phyloP scores from a whole-genome alignment of 2,797 vertebrate genomes.

The Dallia pectoralis region DNA sequence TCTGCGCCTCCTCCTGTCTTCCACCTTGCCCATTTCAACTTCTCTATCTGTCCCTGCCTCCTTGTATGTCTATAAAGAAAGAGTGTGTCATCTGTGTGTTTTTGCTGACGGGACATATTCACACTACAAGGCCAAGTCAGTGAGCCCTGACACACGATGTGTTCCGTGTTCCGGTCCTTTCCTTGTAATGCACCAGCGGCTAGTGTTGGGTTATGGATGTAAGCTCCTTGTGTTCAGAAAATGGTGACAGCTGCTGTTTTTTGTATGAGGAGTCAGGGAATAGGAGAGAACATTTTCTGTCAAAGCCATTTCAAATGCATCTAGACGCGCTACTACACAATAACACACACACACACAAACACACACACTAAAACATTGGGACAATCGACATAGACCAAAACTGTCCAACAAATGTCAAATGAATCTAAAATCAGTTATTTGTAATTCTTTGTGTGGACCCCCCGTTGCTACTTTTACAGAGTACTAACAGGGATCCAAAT shows the following conservation, averaged over 20 bases:
- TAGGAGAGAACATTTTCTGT: no score
- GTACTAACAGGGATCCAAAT: not conserved
- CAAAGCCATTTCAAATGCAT: no score
- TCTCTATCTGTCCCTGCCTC: not conserved
- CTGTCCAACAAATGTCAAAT: no score
- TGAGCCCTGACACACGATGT: slow-evolving; percentile 36
- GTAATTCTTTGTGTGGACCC: no score
- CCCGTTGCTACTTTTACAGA: not conserved
- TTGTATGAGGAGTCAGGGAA: not conserved
- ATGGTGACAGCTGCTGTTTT: not conserved
- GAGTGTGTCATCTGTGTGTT: slow-evolving; percentile 48
- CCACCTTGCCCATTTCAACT: no score
- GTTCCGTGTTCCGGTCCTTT: slow-evolving; percentile 47
- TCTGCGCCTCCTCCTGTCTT: slow-evolving; percentile 10
- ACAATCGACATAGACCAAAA: no score
- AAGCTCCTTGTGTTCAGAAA: slow-evolving; percentile 7
- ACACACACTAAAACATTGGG: no score
- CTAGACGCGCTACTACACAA: no score
- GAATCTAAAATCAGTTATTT: no score
- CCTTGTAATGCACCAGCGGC: slow-evolving; percentile 29
- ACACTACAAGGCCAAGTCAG: slow-evolving; percentile 26
- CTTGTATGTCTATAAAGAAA: slow-evolving; percentile 52
- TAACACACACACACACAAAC: no score
- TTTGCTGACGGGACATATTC: slow-evolving; percentile 61
- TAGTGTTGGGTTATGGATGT: not conserved